Conservation (phyloP, 1,140 invertebrate species). For the Hyphantria cunea region DNA sequence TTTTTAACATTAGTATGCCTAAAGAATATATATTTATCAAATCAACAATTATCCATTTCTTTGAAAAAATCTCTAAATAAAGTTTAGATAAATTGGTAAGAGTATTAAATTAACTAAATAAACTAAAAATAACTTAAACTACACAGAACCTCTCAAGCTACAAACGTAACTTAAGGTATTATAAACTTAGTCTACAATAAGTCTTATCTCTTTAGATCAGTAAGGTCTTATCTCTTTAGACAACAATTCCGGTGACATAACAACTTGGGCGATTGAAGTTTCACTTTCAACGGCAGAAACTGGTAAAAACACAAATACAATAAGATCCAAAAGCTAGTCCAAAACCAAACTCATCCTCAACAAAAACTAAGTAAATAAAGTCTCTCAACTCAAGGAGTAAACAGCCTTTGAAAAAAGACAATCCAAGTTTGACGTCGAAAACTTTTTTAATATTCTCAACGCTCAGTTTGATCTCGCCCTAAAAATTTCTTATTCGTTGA, state of each 20-base stretch:
- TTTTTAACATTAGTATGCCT: too few relatives aligned
- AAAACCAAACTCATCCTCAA: conserved; percentile 26
- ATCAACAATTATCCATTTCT: too few relatives aligned
- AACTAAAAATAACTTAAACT: too few relatives aligned
- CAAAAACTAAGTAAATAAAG: conserved; percentile 50
- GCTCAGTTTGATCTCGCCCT: conserved; percentile 66
- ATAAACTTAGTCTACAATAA: too few relatives aligned
- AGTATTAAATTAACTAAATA: too few relatives aligned
- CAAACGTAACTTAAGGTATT: too few relatives aligned
- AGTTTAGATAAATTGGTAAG: too few relatives aligned
- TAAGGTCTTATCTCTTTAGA: not conserved
- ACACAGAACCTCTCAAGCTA: too few relatives aligned
- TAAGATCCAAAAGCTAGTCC: conserved; percentile 21
- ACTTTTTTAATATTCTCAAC: conserved; percentile 78
- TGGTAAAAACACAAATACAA: conserved; percentile 25
- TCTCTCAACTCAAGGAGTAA: conserved; percentile 47
- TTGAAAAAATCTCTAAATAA: too few relatives aligned
- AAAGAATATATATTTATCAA: too few relatives aligned
- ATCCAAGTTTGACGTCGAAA: conserved; percentile 68
- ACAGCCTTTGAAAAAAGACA: conserved; percentile 73
- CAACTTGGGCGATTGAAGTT: conserved; percentile 9
- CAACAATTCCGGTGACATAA: not conserved
- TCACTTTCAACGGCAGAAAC: not conserved
- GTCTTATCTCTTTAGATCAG: too few relatives aligned
- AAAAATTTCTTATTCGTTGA: conserved; percentile 59